Base-by-base conservation (phyloP, 2,113 vertebrate species). In the Saimiri boliviensis region DNA sequence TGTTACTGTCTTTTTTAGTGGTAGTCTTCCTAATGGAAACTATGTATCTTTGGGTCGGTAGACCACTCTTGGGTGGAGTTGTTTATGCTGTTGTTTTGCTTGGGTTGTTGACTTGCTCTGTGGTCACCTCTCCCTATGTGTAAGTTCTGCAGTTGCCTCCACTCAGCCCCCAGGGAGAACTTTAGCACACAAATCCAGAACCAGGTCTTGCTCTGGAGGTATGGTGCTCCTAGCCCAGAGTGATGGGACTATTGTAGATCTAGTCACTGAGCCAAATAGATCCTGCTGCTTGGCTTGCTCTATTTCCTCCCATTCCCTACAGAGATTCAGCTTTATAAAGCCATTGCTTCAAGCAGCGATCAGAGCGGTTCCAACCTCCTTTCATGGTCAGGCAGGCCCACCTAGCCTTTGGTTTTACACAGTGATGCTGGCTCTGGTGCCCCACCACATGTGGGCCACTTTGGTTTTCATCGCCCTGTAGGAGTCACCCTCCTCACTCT, bases 321-420 rank as follows among this genome's bases (percentile, higher is more conserved):
- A 17, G 73, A 74, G 82, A 45, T 42, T 84, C 49, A 17, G 74
- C 83, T 95, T 91, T 83, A 52, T 23, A 83, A 83, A 89, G 21
- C 37, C 86, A 45, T 14, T 12, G 23, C 37, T 71, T 89, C 89
- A 70, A 83, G 63, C 68, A 35, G 70, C 32, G 68, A 93, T 86
- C 91, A 92, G 91, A 95, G 76, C 37, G 27, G 8, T 80, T 83
- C 32, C 89, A 81, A 13, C n/a, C 89, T 70, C 68, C 81, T 88
- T 97, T 87, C 42, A 58, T 17, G 86, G 73, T 35, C 86, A 86
- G 25, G 52, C 42, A 96, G 83, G 40, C 49, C 93, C 87, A 70
- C 19, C 66, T 3, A 17, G 66, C 82, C 88, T 95, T 76, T 74
- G 86, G 73, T 89, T 86, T 92, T 88, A 17, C 45, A 60, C 27